These are phyloP conservation scores for Hemiscyllium ocellatum DNA, from an alignment of 2,113 vertebrate genomes.

Conservation along the genomic window DNA sequence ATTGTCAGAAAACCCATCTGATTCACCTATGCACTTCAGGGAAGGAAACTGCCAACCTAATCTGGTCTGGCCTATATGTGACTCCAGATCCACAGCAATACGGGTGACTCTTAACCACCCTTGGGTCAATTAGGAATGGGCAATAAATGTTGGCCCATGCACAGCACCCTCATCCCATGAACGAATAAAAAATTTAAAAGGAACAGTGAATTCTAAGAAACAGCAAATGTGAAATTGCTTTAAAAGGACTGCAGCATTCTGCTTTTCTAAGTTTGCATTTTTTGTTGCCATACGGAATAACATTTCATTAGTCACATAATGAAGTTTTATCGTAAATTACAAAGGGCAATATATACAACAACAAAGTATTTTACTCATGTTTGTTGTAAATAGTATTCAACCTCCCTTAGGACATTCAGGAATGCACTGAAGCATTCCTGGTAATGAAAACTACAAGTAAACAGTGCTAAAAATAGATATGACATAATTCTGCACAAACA, in stretches of 20 bases:
- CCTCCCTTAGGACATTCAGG: neutral
- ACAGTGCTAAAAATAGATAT: slow-evolving; percentile 17
- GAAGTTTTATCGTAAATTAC: neutral
- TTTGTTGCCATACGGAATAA: neutral
- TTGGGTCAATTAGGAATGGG: too few relatives aligned
- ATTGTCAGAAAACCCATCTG: too few relatives aligned
- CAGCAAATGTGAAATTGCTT: neutral
- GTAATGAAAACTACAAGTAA: slow-evolving; percentile 1
- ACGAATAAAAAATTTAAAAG: neutral
- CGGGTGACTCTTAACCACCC: too few relatives aligned
- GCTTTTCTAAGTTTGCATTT: neutral
- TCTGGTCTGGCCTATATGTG: too few relatives aligned
- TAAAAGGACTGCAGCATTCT: neutral
- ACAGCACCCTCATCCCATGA: neutral
- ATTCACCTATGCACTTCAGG: too few relatives aligned
- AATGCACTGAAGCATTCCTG: neutral
- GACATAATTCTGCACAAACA: slow-evolving; percentile 4
- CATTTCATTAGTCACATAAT: neutral
- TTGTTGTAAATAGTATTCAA: neutral
- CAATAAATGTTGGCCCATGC: too few relatives aligned
- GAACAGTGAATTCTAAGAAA: neutral
- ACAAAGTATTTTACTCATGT: neutral
- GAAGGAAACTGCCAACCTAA: too few relatives aligned
- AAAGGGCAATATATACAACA: neutral
- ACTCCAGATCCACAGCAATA: too few relatives aligned